Evolutionary conservation across 2,888 invertebrate species (phyloP), one percentile per base, ranked within the genome.

Genomic region (Ligdia adustata): DNA sequence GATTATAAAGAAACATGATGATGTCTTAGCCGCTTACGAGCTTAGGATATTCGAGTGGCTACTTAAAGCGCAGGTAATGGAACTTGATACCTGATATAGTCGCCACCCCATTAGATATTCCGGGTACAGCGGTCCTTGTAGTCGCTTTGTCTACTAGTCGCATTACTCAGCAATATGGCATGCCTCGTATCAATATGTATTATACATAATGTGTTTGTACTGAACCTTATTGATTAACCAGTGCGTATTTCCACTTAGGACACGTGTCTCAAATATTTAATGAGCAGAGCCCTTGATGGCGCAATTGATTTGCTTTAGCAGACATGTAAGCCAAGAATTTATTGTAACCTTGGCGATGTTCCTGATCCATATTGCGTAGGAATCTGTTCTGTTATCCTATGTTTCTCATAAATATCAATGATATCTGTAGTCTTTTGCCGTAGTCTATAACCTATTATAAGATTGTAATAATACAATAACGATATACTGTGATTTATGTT

Each of bases 161-260:
- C 34, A 13, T 22, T 24, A 34, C 13, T 34, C 34, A 34, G n/a
- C 22, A 5, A 9, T 9, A 34, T 34, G 34, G 34, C 20, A 34
- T 34, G 37, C 6, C 37, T 12, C 27, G 6, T 28, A 29, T 13
- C 29, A 29, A 29, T 29, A 39, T 4, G 29, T 29, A 28, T n/a
- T 16, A 13, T n/a, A n/a, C n/a, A n/a, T 18, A 14, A 20, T 31
- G 22, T 35, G 9, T 35, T 35, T 26, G 11, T 15, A 35, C 26
- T 35, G 26, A 9, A 7, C 26, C 35, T 24, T 35, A 35, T 26
- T 35, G 13, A 35, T 24, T 34, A 34, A 34, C 22, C 34, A 34
- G 9, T 24, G 34, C 14, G 34, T 34, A 34, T 33, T 33, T 32
- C 33, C 13, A 13, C 11, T 12, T 1, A 20, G 20, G 2, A 9